These are phyloP conservation scores for Gasterosteus nipponicus DNA, from an alignment of 2,113 vertebrate species.

Conservation along the genomic window DNA sequence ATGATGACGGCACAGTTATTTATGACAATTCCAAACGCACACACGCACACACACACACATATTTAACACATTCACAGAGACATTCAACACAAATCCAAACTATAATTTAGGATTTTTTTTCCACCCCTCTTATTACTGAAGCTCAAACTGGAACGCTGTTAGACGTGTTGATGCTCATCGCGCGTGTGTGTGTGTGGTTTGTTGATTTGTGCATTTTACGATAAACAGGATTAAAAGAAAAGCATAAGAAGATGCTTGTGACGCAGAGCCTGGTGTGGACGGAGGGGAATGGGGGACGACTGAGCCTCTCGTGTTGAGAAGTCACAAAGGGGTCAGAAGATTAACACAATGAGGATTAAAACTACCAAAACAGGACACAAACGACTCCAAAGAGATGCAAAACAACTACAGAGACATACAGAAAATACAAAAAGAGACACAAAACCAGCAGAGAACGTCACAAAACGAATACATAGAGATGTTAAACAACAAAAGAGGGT, in stretches of 20 bases:
- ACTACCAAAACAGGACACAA: background rate
- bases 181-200: background rate
- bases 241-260: background rate
- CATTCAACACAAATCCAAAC: conserved; percentile 17
- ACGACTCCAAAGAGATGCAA: background rate
- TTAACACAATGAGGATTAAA: background rate
- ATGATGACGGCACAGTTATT: conserved; percentile 34
- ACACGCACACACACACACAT: conserved; percentile 13
- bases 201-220: background rate
- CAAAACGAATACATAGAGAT: background rate
- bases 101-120: conserved; percentile 29
- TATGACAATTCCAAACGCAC: conserved; percentile 33
- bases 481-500: no score
- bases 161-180: conserved; percentile 41
- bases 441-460: background rate
- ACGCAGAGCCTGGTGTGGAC: background rate
- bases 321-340: background rate
- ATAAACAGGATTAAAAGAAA: background rate
- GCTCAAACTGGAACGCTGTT: background rate
- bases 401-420: background rate
- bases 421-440: background rate
- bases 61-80: conserved; percentile 3
- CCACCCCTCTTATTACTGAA: conserved; percentile 9
- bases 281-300: no score
- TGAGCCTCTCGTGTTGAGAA: background rate